A percentile compares a stretch with the other conserved stretches of the same genome.
phyloP scores from a whole-genome alignment of 2,797 vertebrate species.

The Fringilla coelebs region DNA sequence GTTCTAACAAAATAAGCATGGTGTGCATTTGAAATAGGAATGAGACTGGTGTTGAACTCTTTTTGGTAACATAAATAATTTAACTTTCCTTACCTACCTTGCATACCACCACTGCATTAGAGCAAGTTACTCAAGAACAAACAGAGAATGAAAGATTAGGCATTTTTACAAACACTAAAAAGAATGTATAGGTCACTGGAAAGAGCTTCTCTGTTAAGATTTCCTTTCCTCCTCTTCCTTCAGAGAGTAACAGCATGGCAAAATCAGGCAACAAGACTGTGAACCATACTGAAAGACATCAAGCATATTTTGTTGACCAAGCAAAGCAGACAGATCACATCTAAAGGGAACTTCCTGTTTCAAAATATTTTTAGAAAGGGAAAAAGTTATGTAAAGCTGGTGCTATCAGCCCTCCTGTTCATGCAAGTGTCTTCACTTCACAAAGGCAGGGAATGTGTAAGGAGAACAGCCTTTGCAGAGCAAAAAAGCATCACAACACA shows the following conservation, averaged over 20 bases:
- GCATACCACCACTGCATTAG: not conserved
- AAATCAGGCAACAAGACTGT: not conserved
- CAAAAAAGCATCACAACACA: not conserved
- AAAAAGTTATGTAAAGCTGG: not conserved
- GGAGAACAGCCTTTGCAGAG: not conserved
- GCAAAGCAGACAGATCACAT: not conserved
- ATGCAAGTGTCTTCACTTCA: not conserved
- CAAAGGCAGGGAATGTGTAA: not conserved
- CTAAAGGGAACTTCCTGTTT: not conserved
- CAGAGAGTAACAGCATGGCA: not conserved
- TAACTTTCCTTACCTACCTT: not conserved
- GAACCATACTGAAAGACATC: not conserved
- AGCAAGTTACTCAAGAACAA: not conserved
- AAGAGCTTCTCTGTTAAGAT: not conserved
- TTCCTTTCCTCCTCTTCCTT: not conserved
- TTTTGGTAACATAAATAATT: not conserved
- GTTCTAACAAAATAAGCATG: not conserved
- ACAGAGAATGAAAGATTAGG: not conserved
- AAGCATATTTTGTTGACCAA: not conserved
- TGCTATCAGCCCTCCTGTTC: not conserved
- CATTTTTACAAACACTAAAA: not conserved
- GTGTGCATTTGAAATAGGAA: not conserved
- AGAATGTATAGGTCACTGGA: not conserved
- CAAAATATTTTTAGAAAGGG: not conserved
- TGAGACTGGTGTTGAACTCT: not conserved